Percentiles rank a stretch among this genome's conserved stretches.
Conservation (phyloP, 1,140 invertebrate species). For the Hyphantria cunea region DNA sequence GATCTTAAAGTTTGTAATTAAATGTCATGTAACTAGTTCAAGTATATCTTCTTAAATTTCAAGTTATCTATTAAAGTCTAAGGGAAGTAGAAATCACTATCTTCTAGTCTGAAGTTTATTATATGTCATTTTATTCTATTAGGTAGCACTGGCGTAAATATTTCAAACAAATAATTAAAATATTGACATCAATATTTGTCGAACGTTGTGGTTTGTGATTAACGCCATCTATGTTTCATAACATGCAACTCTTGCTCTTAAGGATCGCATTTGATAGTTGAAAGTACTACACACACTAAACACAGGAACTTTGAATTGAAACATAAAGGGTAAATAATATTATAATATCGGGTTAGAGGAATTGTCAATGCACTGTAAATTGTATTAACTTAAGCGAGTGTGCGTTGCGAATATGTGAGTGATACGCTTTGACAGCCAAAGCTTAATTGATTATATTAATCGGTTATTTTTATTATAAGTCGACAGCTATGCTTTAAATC, state of each 20-base stretch:
- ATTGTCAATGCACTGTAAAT: slow-evolving; percentile 24
- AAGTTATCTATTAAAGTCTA: no score
- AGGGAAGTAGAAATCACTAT: no score
- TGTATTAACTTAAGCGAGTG: slow-evolving; percentile 20
- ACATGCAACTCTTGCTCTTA: slow-evolving; percentile 15
- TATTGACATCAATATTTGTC: slow-evolving; percentile 1
- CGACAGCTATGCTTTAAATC: slow-evolving; percentile 37
- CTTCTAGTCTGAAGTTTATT: no score
- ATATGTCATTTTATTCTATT: no score
- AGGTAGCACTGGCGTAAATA: no score
- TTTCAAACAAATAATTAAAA: not conserved
- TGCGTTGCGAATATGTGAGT: slow-evolving; percentile 35
- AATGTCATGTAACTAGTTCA: no score
- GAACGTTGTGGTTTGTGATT: slow-evolving; percentile 9
- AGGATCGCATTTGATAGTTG: not conserved
- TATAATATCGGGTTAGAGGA: slow-evolving; percentile 11
- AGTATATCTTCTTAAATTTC: no score
- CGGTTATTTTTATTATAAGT: slow-evolving; percentile 38
- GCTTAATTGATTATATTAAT: slow-evolving; percentile 45
- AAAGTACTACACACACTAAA: not conserved
- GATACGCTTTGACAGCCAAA: slow-evolving; percentile 50
- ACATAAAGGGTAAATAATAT: slow-evolving; percentile 15
- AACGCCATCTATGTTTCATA: slow-evolving; percentile 31
- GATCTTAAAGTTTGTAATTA: no score
- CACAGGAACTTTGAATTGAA: slow-evolving; percentile 9